Conservation (phyloP, 2,797 vertebrate species). For the Anas acuta region DNA sequence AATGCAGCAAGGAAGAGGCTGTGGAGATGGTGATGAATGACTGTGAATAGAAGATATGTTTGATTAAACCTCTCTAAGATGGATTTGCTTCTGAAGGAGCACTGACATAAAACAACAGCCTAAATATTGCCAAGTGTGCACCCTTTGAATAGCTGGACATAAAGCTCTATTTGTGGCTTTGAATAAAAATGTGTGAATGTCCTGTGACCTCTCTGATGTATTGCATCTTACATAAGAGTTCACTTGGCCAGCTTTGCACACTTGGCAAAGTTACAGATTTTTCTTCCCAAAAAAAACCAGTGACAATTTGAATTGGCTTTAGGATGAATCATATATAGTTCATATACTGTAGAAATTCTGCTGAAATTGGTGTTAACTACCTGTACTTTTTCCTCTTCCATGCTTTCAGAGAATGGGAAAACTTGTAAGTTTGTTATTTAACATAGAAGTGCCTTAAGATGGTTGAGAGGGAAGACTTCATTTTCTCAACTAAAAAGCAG, state of each 20-base stretch:
- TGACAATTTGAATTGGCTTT: background rate
- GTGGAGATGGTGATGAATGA: background rate
- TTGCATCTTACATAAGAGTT: background rate
- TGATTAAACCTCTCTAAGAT: background rate
- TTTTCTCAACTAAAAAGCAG: conserved; percentile 18
- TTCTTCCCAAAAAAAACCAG: background rate
- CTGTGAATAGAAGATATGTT: background rate
- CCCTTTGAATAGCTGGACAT: background rate
- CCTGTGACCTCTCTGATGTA: background rate
- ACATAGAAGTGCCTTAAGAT: conserved; percentile 57
- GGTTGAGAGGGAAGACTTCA: conserved; percentile 4
- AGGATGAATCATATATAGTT: background rate
- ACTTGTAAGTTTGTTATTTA: conserved; percentile 71
- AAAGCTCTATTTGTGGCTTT: background rate
- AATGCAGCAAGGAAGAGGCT: background rate
- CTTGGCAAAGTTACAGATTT: background rate
- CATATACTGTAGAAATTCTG: conserved; percentile 19
- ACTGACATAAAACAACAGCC: background rate
- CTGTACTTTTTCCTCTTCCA: conserved; percentile 65
- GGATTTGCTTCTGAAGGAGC: background rate
- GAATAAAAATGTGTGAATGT: background rate
- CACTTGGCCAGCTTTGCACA: background rate
- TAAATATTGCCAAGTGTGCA: background rate
- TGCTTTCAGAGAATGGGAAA: conserved; percentile 76
- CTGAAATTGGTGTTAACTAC: conserved; percentile 54